phyloP scores from a whole-genome alignment of 2,888 invertebrate genomes.

The Phaedon cochleariae region DNA sequence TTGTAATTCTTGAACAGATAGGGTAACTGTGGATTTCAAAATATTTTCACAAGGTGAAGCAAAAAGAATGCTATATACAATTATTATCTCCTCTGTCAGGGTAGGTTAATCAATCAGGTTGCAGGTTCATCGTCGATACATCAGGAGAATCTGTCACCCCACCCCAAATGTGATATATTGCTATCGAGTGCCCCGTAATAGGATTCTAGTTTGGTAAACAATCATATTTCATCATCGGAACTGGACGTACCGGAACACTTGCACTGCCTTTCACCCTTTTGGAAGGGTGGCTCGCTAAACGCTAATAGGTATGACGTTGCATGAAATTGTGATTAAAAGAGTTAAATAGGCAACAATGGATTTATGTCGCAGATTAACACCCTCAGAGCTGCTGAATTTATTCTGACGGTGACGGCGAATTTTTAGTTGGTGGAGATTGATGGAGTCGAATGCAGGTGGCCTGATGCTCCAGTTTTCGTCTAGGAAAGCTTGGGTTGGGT shows the following conservation, averaged over 20 bases:
- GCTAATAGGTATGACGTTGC: constrained; percentile 59
- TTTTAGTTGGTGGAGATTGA: constrained; percentile 52
- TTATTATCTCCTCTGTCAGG: too few species aligned
- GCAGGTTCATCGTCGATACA: neutral
- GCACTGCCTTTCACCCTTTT: constrained; percentile 24
- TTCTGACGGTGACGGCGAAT: constrained; percentile 43
- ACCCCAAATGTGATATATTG: constrained; percentile 6
- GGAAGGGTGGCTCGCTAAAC: constrained; percentile 44
- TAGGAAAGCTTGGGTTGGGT: too few species aligned
- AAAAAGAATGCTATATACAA: too few species aligned
- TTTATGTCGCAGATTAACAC: constrained; percentile 57
- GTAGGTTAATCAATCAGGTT: neutral
- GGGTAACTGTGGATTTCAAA: too few species aligned
- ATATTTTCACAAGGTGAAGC: too few species aligned
- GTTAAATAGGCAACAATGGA: constrained; percentile 59
- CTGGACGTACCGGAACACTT: constrained; percentile 25
- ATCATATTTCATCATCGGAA: constrained; percentile 28
- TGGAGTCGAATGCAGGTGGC: constrained; percentile 57
- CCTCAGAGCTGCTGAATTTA: constrained; percentile 52
- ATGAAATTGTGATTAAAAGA: constrained; percentile 61
- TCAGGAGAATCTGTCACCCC: neutral
- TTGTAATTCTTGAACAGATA: too few species aligned
- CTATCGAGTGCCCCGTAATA: constrained; percentile 19
- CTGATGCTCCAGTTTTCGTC: constrained; percentile 7
- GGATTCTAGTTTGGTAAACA: constrained; percentile 28